Evolutionary conservation across 2,888 invertebrate species (phyloP), one percentile per base, ranked within the genome.

Genomic region (Capitulum mitella): DNA sequence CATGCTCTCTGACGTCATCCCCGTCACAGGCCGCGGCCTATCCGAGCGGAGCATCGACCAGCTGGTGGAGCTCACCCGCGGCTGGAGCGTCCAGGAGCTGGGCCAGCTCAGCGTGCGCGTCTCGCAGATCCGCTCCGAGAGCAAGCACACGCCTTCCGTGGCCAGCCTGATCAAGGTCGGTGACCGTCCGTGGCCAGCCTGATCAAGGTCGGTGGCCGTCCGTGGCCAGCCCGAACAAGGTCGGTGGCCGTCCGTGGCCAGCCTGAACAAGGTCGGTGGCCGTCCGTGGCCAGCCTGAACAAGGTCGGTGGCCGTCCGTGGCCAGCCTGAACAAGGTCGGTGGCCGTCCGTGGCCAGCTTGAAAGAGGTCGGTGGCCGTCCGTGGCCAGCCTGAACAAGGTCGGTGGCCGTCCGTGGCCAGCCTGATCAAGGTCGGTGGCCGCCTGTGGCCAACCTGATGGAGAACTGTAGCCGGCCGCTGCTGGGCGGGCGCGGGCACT

Each of bases 21-120:
- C 58, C 6, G n/a, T 8, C 58, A 29, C 61, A 61, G 61, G 61
- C 16, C 61, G 61, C 32, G 10, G 40, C 8, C 37, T 70, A 8
- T 37, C 70, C 5, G 70, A 70, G 70, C 70, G 70, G 22, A 70
- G 70, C 22, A 70, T 70, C 0, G 70, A 70, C 12, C 70, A 70
- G 70, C 70, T 70, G 70, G 37, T 29, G 8, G 22, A 70, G 37
- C 70, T 70, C 37, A 70, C 70, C 5, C 70, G 70, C 37, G 70
- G 70, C 22, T 70, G 70, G 70, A 70, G 70, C 70, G 70, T 70
- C 22, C 70, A 70, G 70, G 70, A 70, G 37, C 70, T 70, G 37
- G 70, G 70, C 14, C 70, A 70, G 70, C 70, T 70, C 22, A 70
- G 70, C 37, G 70, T 70, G 40, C 70, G 70, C 40, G 70, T 70